Percentiles rank a stretch among this genome's conserved stretches.
phyloP scores from a whole-genome alignment of 2,888 invertebrate genomes.

The Caradrina kadenii region DNA sequence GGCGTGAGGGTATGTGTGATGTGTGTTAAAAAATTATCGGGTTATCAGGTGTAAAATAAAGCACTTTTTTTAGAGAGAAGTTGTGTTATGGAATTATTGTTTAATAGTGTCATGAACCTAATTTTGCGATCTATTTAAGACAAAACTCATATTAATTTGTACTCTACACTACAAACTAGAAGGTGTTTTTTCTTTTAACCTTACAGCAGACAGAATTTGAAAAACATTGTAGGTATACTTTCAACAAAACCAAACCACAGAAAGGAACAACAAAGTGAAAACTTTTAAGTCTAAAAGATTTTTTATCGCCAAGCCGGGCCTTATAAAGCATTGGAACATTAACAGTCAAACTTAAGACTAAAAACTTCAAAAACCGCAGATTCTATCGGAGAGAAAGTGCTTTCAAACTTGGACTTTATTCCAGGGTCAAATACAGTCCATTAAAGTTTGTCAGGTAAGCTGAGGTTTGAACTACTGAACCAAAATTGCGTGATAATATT shows the following conservation, averaged over 20 bases:
- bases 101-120: too few species aligned
- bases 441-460: constrained; percentile 58
- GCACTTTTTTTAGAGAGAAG: too few species aligned
- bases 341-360: constrained; percentile 18
- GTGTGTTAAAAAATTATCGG: too few species aligned
- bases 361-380: constrained; percentile 49
- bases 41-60: too few species aligned
- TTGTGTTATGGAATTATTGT: too few species aligned
- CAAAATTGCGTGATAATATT: constrained; percentile 16
- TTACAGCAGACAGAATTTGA: not conserved
- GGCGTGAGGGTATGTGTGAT: too few species aligned
- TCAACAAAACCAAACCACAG: constrained; percentile 5
- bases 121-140: too few species aligned
- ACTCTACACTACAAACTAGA: too few species aligned
- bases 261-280: constrained; percentile 1
- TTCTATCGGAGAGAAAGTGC: constrained; percentile 47
- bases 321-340: constrained; percentile 36
- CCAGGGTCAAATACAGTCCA: constrained; percentile 59
- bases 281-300: constrained; percentile 16
- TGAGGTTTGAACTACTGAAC: constrained; percentile 3
- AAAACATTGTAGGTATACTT: not conserved
- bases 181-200: too few species aligned
- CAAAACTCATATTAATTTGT: too few species aligned
- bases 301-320: constrained; percentile 30
- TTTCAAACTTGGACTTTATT: constrained; percentile 43